Evolutionary conservation across 2,797 vertebrate species (phyloP).

Genomic region (Parotocinclus haroldoi): DNA sequence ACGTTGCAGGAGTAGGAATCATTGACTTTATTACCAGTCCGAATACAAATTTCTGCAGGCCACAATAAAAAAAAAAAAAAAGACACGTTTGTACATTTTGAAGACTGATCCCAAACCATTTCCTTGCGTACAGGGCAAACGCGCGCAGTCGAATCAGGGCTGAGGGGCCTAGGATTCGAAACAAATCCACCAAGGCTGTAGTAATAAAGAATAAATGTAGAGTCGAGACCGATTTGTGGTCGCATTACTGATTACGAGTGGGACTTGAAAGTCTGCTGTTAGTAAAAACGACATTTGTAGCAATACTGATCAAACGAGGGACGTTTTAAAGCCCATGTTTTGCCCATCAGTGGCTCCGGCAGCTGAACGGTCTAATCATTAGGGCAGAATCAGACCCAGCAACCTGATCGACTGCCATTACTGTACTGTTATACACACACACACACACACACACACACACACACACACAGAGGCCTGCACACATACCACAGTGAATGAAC

Average conservation of each 20-base stretch:
- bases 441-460: too few relatives aligned
- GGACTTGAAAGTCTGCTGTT: too few relatives aligned
- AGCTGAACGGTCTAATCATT: too few relatives aligned
- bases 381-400: too few relatives aligned
- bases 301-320: too few relatives aligned
- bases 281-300: too few relatives aligned
- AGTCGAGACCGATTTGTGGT: not conserved
- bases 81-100: slow-evolving; percentile 75
- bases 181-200: slow-evolving; percentile 24
- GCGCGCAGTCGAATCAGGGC: slow-evolving; percentile 26
- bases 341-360: too few relatives aligned
- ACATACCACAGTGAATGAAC: slow-evolving; percentile 74
- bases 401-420: too few relatives aligned
- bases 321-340: too few relatives aligned
- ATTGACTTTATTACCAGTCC: slow-evolving; percentile 76
- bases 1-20: slow-evolving; percentile 51
- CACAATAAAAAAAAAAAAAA: slow-evolving; percentile 81
- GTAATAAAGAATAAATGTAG: not conserved
- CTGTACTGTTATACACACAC: slow-evolving; percentile 5
- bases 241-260: too few relatives aligned
- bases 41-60: slow-evolving; percentile 77
- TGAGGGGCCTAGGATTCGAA: not conserved
- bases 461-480: slow-evolving; percentile 53
- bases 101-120: slow-evolving; percentile 73
- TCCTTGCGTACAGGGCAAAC: slow-evolving; percentile 60